Evolutionary conservation across 2,113 vertebrate species (phyloP).

Genomic region (Eclectus roratus): DNA sequence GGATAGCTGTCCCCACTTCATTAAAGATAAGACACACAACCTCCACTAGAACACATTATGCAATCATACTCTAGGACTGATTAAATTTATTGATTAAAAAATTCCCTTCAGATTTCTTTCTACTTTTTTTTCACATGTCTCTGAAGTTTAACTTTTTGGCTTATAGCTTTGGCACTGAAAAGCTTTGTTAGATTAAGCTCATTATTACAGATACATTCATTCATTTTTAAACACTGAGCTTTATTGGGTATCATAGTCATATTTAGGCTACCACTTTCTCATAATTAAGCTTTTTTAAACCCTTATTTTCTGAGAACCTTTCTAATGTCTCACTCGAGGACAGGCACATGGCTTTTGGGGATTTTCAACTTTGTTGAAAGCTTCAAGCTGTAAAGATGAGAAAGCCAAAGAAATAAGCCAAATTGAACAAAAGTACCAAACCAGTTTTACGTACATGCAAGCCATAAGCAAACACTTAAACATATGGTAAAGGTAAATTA

Average conservation of each 20-base stretch:
- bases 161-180: not conserved
- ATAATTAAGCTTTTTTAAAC: not conserved
- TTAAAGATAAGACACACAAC: conserved; percentile 43
- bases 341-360: not conserved
- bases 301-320: not conserved
- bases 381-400: not conserved
- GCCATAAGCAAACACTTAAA: not conserved
- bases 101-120: not conserved
- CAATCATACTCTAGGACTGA: not conserved
- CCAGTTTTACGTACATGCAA: not conserved
- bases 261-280: not conserved
- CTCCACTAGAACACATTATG: not conserved
- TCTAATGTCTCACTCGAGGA: not conserved
- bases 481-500: not conserved
- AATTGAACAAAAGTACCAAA: not conserved
- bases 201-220: not conserved
- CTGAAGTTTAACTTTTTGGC: not conserved
- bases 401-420: not conserved
- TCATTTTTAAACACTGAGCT: not conserved
- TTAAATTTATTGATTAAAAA: conserved; percentile 7
- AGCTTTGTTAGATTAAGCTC: not conserved
- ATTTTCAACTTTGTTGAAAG: not conserved
- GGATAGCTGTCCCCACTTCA: not conserved
- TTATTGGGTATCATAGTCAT: not conserved
- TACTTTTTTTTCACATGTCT: not conserved